Percentiles rank a stretch among this genome's conserved stretches.
phyloP scores from a whole-genome alignment of 2,113 vertebrate genomes.

The Hemiscyllium ocellatum region DNA sequence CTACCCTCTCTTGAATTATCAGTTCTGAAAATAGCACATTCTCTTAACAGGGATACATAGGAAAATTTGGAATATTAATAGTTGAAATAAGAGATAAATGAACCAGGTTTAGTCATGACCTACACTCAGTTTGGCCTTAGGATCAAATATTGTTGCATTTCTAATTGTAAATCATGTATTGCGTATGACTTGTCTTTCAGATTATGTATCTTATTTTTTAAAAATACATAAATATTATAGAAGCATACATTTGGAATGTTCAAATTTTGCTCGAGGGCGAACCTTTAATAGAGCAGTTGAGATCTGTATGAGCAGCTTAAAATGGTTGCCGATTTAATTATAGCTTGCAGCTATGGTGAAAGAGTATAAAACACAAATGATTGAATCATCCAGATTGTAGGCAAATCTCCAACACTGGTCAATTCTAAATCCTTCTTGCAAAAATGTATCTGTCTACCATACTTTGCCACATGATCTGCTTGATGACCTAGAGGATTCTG shows the following conservation, averaged over 20 bases:
- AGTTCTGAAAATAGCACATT: not conserved
- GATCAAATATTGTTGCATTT: not conserved
- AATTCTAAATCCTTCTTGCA: not conserved
- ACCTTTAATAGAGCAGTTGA: not conserved
- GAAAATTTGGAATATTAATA: not conserved
- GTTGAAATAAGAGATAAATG: not conserved
- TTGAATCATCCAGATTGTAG: not conserved
- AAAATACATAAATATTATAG: not conserved
- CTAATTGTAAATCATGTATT: not conserved
- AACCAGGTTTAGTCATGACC: not conserved
- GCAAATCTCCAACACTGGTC: not conserved
- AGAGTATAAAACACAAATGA: not conserved
- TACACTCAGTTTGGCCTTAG: not conserved
- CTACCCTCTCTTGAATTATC: not conserved
- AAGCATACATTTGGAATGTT: not conserved
- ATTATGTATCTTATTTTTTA: not conserved
- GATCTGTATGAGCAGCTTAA: not conserved
- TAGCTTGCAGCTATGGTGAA: not conserved
- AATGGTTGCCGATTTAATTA: not conserved
- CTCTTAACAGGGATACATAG: not conserved
- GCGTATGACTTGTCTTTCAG: not conserved
- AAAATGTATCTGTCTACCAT: not conserved
- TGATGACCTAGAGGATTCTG: not conserved
- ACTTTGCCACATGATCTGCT: not conserved
- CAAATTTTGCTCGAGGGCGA: not conserved